Base-by-base conservation (phyloP, 2,888 invertebrate species). In the Pedicia rivosa region DNA sequence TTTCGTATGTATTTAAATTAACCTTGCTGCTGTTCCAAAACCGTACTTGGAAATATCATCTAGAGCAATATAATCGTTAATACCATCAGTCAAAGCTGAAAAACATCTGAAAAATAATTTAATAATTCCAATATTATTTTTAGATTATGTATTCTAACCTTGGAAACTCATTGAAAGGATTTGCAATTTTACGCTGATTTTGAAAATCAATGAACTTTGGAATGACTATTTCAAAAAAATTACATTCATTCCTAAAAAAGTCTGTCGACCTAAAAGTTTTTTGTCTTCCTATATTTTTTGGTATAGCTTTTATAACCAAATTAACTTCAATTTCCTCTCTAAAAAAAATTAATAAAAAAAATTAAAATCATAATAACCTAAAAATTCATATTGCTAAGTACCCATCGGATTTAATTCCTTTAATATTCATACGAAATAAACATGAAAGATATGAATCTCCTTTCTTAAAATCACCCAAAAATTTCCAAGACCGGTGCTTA, bases 371-470 rank as follows among this genome's bases (percentile, higher is more conserved):
- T 8, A 4, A 28, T 8, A 8, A n/a, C 7, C 5, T 12, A 4
- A 28, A 28, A 24, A 3, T 10, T 3, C 3, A 10, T 24, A 20
- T 20, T 5, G 5, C 8, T 20, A 36, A 41, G 40, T 43, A 52
- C 53, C 49, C 50, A 40, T 38, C 41, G 16, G 51, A 51, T 22
- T 53, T 49, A 0, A 51, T 43, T 2, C 73, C 60, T 33, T 46
- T 55, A 4, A 80, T 59, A 35, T 57, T 67, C 20, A 78, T 65
- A 25, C 72, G 67, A 34, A 67, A 68, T 2, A 78, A 61, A 41
- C 69, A 68, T 45, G 79, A 77, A 34, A 80, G 52, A 48, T 78
- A 80, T 0, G 74, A 75, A 48, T 80, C 79, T 0, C 80, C 80
- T 53, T 74, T 78, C 35, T 62, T 63, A 40, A 56, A 62, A 6